These are phyloP conservation scores for Rhynchophorus ferrugineus DNA, from an alignment of 1,140 invertebrate genomes.

Conservation along the genomic window DNA sequence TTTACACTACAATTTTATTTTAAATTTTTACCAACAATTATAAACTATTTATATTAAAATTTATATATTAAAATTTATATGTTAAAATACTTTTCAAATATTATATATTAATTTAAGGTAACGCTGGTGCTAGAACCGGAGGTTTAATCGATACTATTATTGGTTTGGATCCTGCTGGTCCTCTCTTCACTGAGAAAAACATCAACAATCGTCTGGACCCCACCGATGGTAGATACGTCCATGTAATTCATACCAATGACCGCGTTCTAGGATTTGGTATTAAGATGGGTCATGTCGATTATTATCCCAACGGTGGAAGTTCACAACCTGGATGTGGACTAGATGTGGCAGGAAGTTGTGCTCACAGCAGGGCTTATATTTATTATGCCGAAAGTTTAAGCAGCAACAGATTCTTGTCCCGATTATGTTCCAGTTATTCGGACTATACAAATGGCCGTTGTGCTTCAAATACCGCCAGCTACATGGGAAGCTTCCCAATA, in stretches of 20 bases:
- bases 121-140: conserved; percentile 46
- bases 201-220: conserved; percentile 49
- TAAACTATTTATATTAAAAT: too few species aligned
- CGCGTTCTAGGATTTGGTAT: conserved; percentile 51
- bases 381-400: conserved; percentile 41
- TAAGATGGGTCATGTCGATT: conserved; percentile 60
- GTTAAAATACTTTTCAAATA: too few species aligned
- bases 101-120: conserved; percentile 36
- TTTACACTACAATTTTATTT: too few species aligned
- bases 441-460: conserved; percentile 48
- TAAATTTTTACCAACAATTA: too few species aligned
- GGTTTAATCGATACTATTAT: conserved; percentile 37
- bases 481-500: conserved; percentile 50
- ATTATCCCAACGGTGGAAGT: conserved; percentile 60
- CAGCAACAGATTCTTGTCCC: conserved; percentile 38
- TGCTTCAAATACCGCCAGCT: conserved; percentile 40
- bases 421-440: conserved; percentile 49
- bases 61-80: too few species aligned
- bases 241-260: conserved; percentile 57
- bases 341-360: conserved; percentile 44
- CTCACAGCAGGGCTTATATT: conserved; percentile 51
- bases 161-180: conserved; percentile 47
- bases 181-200: conserved; percentile 44
- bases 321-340: conserved; percentile 59
- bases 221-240: conserved; percentile 53